Base-by-base conservation (phyloP, 2,113 vertebrate genomes). In the Brienomyrus longianalis region DNA sequence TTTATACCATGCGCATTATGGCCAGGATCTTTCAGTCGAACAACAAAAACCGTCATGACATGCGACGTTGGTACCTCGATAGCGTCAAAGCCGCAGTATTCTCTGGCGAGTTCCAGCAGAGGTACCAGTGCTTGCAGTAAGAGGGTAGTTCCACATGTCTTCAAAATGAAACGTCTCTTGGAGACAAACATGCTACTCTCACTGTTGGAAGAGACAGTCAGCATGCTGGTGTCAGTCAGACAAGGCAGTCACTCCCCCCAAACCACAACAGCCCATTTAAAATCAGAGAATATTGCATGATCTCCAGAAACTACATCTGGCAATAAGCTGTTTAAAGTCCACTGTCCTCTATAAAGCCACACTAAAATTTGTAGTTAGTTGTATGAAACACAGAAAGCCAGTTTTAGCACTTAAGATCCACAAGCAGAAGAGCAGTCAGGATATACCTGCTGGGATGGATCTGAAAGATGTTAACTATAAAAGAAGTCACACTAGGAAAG, bases 181-280 rank as follows among this genome's bases (percentile, higher is more conserved):
- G 98, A 99, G 98, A 99, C 98, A 99, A 99, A 99, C 98, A 99
- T 99, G 98, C 98, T 99, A 99, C 98, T 99, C 98, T 99, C 98
- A 98, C 98, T 99, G 92, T 10, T 88, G 89, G 92, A 1, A 17
- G 2, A 83, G 5, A 35, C 9, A 54, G 13, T 9, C 50, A 39
- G 5, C 51, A 87, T 87, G 15, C 27, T 2, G 27, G 23, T 51
- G 83, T 86, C 45, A 48, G 8, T 35, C 80, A 23, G 21, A 23
- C 43, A 45, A 48, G 19, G 39, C 21, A n/a, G 9, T 23, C 23
- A n/a, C 47, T 83, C 70, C 11, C 70, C 31, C 31, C 27, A 70
- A 77, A 39, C 70, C 31, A 17, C 5, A 1, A 77, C 31, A 39
- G 70, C 70, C 15, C 11, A 1, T 77, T 77, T 19, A 15, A 15